Base-by-base conservation (phyloP, 2,888 invertebrate species). In the Rhodophaea formosa region DNA sequence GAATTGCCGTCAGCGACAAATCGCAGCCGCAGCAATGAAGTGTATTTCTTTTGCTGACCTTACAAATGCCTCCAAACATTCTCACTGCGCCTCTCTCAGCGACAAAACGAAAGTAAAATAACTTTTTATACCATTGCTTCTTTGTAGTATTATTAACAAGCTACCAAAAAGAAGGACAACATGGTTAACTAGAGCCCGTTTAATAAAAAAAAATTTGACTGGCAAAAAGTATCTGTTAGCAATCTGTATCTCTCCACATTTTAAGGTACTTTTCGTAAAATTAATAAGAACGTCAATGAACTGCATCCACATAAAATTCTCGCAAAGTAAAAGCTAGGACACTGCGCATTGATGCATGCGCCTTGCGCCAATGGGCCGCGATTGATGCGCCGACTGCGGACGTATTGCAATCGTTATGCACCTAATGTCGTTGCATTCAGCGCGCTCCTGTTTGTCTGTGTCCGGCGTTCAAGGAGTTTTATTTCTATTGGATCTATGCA, bases 381-480 rank as follows among this genome's bases (percentile, higher is more conserved):
- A 90, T 90, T 88, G 88, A 90, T 90, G 88, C 70, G 64, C 69
- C 78, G 79, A 81, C 78, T 70, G 77, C 67, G 74, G 78, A 90
- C 84, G 85, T 86, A 89, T 90, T 82, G 86, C 86, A 77, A 77
- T 88, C 90, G 88, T 89, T 90, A 88, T 84, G 82, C 77, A 79
- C 77, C 85, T 85, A 88, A 88, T 86, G 88, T 86, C 86, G 85
- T 80, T 84, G 79, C 80, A 83, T 85, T 75, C 76, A 75, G 73
- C 74, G 76, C 72, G 76, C 79, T 75, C 72, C 80, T 77, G 83
- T 84, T 79, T 75, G 78, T 83, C 80, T 78, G 70, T 81, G 80
- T 80, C 81, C 67, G 69, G 65, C 73, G 72, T 74, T 70, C 69
- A 73, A 80, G 77, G 74, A 79, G 77, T 80, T 85, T 87, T 87